Percentiles rank a stretch among this genome's conserved stretches.
Conservation (phyloP, 2,888 invertebrate genomes). For the Strigamia crassipes region DNA sequence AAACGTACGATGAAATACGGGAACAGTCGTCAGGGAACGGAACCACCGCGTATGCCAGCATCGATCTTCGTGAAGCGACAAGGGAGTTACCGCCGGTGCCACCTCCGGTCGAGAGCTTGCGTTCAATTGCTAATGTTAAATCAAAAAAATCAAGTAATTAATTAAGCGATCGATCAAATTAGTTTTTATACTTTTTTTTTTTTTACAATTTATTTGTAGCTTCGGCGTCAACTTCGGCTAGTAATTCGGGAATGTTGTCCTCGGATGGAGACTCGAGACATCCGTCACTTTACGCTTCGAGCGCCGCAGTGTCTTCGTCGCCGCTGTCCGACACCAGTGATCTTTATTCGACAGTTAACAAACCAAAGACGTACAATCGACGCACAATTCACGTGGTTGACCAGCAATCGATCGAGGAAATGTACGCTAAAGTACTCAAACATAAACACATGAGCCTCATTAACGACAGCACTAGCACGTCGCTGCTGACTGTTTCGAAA, state of each 20-base stretch:
- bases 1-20: conserved; percentile 46
- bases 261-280: not conserved
- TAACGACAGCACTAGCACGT: not conserved
- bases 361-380: conserved; percentile 31
- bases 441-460: conserved; percentile 39
- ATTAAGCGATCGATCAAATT: too few species aligned
- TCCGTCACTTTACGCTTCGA: conserved; percentile 13
- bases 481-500: not conserved
- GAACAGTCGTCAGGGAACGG: not conserved
- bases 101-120: conserved; percentile 44
- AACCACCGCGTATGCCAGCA: not conserved
- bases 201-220: not conserved
- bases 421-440: conserved; percentile 47
- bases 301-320: conserved; percentile 23
- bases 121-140: conserved; percentile 20
- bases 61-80: not conserved
- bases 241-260: not conserved
- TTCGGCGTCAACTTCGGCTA: not conserved
- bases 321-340: conserved; percentile 24
- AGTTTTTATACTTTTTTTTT: too few species aligned
- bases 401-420: conserved; percentile 36
- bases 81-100: conserved; percentile 44
- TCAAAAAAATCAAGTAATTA: conserved; percentile 39
- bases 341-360: conserved; percentile 32
- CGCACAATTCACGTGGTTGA: conserved; percentile 43